A percentile compares a stretch with the other conserved stretches of the same genome.
Evolutionary conservation across 2,113 vertebrate genomes (phyloP).

Genomic region (Hippocampus mohnikei): DNA sequence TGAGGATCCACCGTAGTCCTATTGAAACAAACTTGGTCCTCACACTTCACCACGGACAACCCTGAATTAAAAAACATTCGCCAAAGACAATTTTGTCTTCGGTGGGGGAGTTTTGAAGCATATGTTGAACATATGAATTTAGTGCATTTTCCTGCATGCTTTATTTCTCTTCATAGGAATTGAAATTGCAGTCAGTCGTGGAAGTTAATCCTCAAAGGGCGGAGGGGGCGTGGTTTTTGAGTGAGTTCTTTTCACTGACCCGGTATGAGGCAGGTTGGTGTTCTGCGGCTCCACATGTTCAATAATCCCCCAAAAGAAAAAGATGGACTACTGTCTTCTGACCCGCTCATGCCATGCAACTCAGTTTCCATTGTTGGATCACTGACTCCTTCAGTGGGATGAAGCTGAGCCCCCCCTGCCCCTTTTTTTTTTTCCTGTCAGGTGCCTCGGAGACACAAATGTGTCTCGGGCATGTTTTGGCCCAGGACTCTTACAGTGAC

Average conservation of each 20-base stretch:
- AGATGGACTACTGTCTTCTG: slow-evolving; percentile 58
- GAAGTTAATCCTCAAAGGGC: slow-evolving; percentile 46
- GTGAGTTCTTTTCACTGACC: slow-evolving; percentile 40
- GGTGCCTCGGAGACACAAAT: slow-evolving; percentile 61
- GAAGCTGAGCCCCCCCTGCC: slow-evolving; percentile 47
- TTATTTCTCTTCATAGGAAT: slow-evolving; percentile 35
- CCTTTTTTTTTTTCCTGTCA: slow-evolving; percentile 44
- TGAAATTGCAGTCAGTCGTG: slow-evolving; percentile 27
- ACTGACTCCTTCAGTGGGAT: slow-evolving; percentile 51
- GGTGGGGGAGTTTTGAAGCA: slow-evolving; percentile 39
- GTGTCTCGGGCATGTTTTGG: slow-evolving; percentile 57
- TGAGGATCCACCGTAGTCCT: not conserved
- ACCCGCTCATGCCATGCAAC: slow-evolving; percentile 58
- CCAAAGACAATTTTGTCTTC: slow-evolving; percentile 6
- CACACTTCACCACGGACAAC: too few relatives aligned
- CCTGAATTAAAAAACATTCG: not conserved
- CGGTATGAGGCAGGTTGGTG: slow-evolving; percentile 50
- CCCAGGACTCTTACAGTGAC: slow-evolving; percentile 47
- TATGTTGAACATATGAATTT: slow-evolving; percentile 38
- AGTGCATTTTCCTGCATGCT: slow-evolving; percentile 30
- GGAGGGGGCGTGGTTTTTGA: slow-evolving; percentile 20
- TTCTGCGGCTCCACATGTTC: slow-evolving; percentile 57
- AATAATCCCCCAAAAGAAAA: slow-evolving; percentile 59
- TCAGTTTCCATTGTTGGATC: slow-evolving; percentile 49
- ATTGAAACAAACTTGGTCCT: not conserved